These are phyloP conservation scores for Syrphus vitripennis DNA, from an alignment of 2,888 invertebrate species.

Conservation along the genomic window DNA sequence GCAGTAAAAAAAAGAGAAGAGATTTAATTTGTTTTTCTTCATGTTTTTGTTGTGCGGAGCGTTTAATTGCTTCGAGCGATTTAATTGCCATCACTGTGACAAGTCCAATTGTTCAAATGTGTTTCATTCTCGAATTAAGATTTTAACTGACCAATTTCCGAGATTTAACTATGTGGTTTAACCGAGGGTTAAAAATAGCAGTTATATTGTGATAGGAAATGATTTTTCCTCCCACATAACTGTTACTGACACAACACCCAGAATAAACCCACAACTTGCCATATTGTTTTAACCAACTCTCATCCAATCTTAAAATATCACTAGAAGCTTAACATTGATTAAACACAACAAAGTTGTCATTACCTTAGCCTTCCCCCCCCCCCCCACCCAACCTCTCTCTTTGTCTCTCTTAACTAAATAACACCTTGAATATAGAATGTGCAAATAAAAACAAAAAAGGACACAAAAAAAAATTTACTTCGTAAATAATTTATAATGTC, in stretches of 20 bases:
- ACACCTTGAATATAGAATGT: background rate
- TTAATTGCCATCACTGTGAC: background rate
- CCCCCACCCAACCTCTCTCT: too few relatives aligned
- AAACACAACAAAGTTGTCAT: background rate
- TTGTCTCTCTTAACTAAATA: background rate
- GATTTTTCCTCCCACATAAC: too few relatives aligned
- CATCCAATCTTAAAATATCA: background rate
- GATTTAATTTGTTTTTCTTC: background rate
- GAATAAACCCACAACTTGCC: too few relatives aligned
- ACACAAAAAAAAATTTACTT: background rate
- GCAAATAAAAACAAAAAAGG: background rate
- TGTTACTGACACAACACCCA: too few relatives aligned
- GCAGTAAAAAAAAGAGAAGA: background rate
- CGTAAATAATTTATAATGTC: constrained; percentile 21
- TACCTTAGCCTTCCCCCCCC: background rate
- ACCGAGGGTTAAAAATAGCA: too few relatives aligned
- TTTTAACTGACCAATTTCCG: too few relatives aligned
- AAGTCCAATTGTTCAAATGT: too few relatives aligned
- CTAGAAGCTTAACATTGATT: background rate
- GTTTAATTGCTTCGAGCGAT: background rate
- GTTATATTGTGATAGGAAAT: too few relatives aligned
- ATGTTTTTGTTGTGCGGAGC: background rate
- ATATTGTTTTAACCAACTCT: background rate
- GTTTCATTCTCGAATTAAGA: too few relatives aligned
- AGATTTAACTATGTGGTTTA: too few relatives aligned